These are phyloP conservation scores for Augochlorella aurata DNA, from an alignment of 2,888 invertebrate species.

Conservation along the genomic window DNA sequence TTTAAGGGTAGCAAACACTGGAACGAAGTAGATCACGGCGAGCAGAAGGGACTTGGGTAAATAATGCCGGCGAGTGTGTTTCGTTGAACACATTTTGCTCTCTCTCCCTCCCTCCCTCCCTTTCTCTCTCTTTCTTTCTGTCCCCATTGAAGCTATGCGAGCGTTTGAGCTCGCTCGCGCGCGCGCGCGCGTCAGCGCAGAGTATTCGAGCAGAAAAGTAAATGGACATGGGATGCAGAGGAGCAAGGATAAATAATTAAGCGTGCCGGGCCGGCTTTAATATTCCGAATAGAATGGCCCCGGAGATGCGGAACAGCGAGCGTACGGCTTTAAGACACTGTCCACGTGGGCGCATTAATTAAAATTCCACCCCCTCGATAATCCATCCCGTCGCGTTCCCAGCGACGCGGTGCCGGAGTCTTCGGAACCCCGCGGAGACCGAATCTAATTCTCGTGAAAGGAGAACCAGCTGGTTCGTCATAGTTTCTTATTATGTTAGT, in stretches of 20 bases:
- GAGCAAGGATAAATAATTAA: constrained; percentile 41
- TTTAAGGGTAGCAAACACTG: neutral
- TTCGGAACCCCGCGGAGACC: constrained; percentile 21
- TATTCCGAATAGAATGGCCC: constrained; percentile 19
- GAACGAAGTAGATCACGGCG: neutral
- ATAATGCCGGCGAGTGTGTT: neutral
- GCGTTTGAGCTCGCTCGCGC: no score
- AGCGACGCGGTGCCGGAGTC: neutral
- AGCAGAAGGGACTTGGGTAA: neutral
- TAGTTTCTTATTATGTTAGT: constrained; percentile 13
- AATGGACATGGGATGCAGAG: constrained; percentile 7
- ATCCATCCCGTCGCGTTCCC: neutral
- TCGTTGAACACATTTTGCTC: neutral
- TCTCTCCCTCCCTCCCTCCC: no score
- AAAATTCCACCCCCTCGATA: constrained; percentile 44
- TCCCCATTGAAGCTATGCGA: constrained; percentile 1
- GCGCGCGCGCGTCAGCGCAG: neutral
- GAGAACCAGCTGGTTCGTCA: constrained; percentile 21
- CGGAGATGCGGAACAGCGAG: neutral
- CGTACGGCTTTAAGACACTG: constrained; percentile 31
- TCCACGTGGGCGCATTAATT: constrained; percentile 49
- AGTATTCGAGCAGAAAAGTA: constrained; percentile 31
- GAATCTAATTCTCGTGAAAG: constrained; percentile 43
- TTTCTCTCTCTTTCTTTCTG: no score
- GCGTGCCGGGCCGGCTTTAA: constrained; percentile 27